Conservation (phyloP, 2,113 vertebrate species). For the Podarcis muralis region DNA sequence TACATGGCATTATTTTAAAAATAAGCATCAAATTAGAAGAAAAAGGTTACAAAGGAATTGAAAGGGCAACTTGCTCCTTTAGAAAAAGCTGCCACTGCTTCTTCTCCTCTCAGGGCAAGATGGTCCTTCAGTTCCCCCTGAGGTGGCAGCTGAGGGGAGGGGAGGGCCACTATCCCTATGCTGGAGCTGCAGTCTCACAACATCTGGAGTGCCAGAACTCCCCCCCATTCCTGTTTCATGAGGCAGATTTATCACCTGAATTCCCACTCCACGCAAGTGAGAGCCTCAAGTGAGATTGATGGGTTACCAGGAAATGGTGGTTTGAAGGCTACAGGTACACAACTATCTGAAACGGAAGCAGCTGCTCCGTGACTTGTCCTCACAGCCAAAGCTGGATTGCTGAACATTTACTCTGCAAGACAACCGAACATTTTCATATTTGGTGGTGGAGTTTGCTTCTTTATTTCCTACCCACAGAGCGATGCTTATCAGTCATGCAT, state of each 20-base stretch:
- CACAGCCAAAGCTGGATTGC: not conserved
- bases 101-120: too few relatives aligned
- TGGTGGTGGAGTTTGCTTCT: not conserved
- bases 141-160: too few relatives aligned
- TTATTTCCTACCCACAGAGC: conserved; percentile 49
- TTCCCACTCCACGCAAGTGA: not conserved
- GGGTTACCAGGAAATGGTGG: not conserved
- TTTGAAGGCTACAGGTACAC: not conserved
- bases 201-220: too few relatives aligned
- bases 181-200: too few relatives aligned
- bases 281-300: not conserved
- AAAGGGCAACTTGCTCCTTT: too few relatives aligned
- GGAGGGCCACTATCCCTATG: too few relatives aligned
- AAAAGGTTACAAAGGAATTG: too few relatives aligned
- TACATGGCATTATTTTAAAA: too few relatives aligned
- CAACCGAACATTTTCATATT: conserved; percentile 8
- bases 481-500: conserved; percentile 21
- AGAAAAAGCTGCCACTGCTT: too few relatives aligned
- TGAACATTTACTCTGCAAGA: not conserved
- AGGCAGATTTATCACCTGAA: not conserved
- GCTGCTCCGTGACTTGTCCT: not conserved
- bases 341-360: not conserved
- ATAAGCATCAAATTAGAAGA: too few relatives aligned
- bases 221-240: too few relatives aligned
- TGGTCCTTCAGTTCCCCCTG: too few relatives aligned